phyloP scores from a whole-genome alignment of 2,797 vertebrate species.

The Petrocephalus schoutedeni region DNA sequence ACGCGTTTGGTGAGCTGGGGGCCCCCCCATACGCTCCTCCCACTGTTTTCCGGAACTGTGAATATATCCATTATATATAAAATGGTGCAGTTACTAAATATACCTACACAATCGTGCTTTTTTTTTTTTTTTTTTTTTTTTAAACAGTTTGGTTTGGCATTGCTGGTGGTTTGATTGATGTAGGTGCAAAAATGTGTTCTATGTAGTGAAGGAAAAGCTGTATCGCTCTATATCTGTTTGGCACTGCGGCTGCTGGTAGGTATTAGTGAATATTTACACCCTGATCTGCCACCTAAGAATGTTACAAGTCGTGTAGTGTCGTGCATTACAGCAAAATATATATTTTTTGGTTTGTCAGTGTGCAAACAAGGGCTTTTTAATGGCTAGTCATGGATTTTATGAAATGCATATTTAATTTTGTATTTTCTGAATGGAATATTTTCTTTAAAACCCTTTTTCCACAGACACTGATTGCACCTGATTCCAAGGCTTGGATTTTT shows the following conservation, averaged over 20 bases:
- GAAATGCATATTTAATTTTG: constrained; percentile 50
- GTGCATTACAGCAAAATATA: neutral
- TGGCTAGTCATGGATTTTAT: constrained; percentile 46
- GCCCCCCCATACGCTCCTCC: neutral
- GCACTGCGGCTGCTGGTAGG: neutral
- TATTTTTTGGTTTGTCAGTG: constrained; percentile 10
- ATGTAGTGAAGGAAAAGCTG: neutral
- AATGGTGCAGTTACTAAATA: constrained; percentile 2
- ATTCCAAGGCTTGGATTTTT: constrained; percentile 3
- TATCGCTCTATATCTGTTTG: neutral
- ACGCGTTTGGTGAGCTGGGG: neutral
- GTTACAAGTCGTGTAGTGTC: neutral
- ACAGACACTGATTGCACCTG: constrained; percentile 12
- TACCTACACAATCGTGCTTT: constrained; percentile 1
- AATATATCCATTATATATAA: constrained; percentile 2
- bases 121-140: neutral
- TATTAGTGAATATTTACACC: constrained; percentile 5
- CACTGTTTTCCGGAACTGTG: neutral
- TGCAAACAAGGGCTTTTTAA: constrained; percentile 50
- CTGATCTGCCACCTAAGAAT: neutral
- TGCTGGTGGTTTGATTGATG: neutral
- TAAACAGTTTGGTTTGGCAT: neutral
- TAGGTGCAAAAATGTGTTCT: neutral
- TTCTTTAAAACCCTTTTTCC: constrained; percentile 30
- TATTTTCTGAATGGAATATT: constrained; percentile 51